Percentiles rank a stretch among this genome's conserved stretches.
Evolutionary conservation across 1,140 invertebrate species (phyloP).

Genomic region (Atta colombica): DNA sequence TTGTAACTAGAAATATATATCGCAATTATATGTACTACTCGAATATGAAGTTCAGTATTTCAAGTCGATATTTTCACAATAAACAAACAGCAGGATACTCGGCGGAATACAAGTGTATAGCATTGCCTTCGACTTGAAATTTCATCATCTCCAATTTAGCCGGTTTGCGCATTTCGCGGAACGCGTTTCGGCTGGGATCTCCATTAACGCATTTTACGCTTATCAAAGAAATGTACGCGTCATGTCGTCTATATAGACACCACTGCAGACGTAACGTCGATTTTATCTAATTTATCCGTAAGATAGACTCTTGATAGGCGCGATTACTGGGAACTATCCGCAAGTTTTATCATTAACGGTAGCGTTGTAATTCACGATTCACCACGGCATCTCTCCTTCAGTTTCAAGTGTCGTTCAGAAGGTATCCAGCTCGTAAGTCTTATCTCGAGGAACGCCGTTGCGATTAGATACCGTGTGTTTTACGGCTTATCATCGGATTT

Average conservation of each 20-base stretch:
- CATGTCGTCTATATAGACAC: background rate
- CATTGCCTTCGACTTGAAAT: background rate
- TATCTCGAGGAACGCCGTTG: constrained; percentile 5
- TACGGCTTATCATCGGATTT: constrained; percentile 3
- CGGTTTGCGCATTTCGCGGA: background rate
- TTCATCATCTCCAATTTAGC: constrained; percentile 29
- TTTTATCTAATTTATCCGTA: constrained; percentile 26
- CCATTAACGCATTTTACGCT: constrained; percentile 17
- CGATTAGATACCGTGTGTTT: constrained; percentile 40
- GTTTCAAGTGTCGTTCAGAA: constrained; percentile 7
- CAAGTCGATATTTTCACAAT: background rate
- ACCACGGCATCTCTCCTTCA: background rate
- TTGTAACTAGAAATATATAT: background rate
- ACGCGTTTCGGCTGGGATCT: constrained; percentile 2
- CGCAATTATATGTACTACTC: background rate
- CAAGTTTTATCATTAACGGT: constrained; percentile 5
- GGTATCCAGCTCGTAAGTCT: background rate
- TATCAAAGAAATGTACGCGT: background rate
- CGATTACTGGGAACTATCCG: background rate
- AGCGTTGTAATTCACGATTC: constrained; percentile 26
- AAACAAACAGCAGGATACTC: background rate
- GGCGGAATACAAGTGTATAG: background rate
- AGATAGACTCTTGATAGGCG: background rate
- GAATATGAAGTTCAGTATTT: background rate
- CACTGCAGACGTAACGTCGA: background rate